Base-by-base conservation (phyloP, 2,113 vertebrate species). In the Epinephelus cyanopodus region DNA sequence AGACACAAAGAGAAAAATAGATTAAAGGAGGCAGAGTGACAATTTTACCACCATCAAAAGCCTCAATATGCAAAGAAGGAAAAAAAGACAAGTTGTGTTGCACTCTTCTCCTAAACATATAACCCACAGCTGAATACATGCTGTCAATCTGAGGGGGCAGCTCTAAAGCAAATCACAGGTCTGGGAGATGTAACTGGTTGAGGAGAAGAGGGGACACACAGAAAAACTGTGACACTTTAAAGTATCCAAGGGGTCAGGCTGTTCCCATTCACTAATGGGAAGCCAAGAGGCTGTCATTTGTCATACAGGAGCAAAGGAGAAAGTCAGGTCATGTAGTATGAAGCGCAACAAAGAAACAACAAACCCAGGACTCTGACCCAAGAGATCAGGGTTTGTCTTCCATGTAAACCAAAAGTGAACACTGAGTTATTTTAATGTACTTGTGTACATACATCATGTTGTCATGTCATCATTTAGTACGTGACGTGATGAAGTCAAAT, bases 1-100 rank as follows among this genome's bases (percentile, higher is more conserved):
- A 71, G 37, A 79, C 65, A 52, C 33, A 74, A 52, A 73, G 71
- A 68, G 21, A 54, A 66, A 53, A 76, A 29, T 11, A n/a, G 45
- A 33, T 80, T 77, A 54, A 23, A 78, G 45, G 45, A 70, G 27
- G 42, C 18, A 42, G 42, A 62, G 53, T 27, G 50, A 50, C 53
- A 48, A 56, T 78, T 53, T 72, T 14, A 29, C 19, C 64, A 52
- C 42, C 1, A 48, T 29, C 14, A 63, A 37, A 58, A 23, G 21
- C 69, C 63, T 79, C 56, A 60, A 68, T 21, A 53, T 18, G 56
- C 27, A 12, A 14, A 21, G 37, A 79, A 33, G 25, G 25, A 39
- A 13, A 2, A 42, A 25, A 1, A 54, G 62, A 42, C 21, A 1
- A 1, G 11, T 11, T 23, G 1, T 50, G 58, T 42, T 54, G 45